Evolutionary conservation across 2,113 vertebrate genomes (phyloP).

Genomic region (Cephalopholis sonnerati): DNA sequence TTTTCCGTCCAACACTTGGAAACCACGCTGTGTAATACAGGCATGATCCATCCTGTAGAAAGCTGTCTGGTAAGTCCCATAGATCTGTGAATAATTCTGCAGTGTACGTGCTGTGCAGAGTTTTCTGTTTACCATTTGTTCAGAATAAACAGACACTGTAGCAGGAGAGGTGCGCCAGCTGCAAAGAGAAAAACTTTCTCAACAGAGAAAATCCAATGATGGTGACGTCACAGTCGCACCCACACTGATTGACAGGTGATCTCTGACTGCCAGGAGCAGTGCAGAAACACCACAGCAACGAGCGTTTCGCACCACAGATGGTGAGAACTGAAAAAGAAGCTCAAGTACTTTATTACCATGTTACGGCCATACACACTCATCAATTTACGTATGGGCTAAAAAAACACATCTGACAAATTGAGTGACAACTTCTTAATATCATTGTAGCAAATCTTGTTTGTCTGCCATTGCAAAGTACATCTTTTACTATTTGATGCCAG

Average conservation of each 20-base stretch:
- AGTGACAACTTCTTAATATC: background rate
- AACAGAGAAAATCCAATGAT: conserved; percentile 2
- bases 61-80: background rate
- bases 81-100: background rate
- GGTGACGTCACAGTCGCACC: conserved; percentile 14
- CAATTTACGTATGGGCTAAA: background rate
- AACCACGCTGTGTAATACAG: background rate
- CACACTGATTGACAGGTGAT: conserved; percentile 68
- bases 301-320: conserved; percentile 73
- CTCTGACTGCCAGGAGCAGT: conserved; percentile 41
- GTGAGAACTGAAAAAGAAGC: conserved; percentile 45
- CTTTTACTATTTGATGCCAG: background rate
- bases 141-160: conserved; percentile 7
- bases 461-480: background rate
- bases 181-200: background rate
- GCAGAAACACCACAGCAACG: conserved; percentile 45
- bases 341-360: conserved; percentile 26
- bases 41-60: background rate
- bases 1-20: conserved; percentile 1
- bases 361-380: background rate
- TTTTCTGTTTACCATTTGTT: background rate
- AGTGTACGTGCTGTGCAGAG: background rate
- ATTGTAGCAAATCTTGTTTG: background rate
- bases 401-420: conserved; percentile 4
- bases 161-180: background rate